Percentiles rank a stretch among this genome's conserved stretches.
Conservation (phyloP, 1,140 invertebrate genomes). For the Tetragonula clypearis region DNA sequence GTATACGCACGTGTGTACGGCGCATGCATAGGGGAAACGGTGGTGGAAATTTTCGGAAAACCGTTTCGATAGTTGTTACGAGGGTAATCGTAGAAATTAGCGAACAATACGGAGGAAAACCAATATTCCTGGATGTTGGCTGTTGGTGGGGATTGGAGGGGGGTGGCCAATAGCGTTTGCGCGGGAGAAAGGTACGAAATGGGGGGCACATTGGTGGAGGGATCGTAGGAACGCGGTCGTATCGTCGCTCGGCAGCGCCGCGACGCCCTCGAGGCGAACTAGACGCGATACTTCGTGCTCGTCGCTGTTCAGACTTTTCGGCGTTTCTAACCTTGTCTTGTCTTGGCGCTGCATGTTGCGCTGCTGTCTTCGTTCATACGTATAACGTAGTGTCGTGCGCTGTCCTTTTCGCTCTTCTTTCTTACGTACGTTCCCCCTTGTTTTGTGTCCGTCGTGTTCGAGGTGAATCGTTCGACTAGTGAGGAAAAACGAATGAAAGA, state of each 20-base stretch:
- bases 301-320: conserved; percentile 38
- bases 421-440: conserved; percentile 38
- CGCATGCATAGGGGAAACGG: neutral
- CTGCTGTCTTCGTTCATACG: conserved; percentile 43
- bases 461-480: conserved; percentile 1
- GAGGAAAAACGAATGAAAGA: neutral
- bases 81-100: conserved; percentile 41
- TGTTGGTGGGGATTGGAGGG: neutral
- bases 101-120: conserved; percentile 21
- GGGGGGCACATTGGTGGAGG: conserved; percentile 50
- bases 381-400: conserved; percentile 58
- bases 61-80: conserved; percentile 14
- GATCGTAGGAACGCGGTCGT: conserved; percentile 54
- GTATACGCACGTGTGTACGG: neutral
- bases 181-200: conserved; percentile 49
- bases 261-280: conserved; percentile 65
- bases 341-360: conserved; percentile 55
- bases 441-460: conserved; percentile 13
- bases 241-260: conserved; percentile 63
- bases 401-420: conserved; percentile 45
- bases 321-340: conserved; percentile 63
- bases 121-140: conserved; percentile 12
- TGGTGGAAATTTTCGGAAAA: conserved; percentile 12
- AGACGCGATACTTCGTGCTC: conserved; percentile 50
- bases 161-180: conserved; percentile 54